Percentiles rank a stretch among this genome's conserved stretches.
These are phyloP conservation scores for Ceraclea dissimilis DNA, from an alignment of 2,888 invertebrate species.

Conservation along the genomic window DNA sequence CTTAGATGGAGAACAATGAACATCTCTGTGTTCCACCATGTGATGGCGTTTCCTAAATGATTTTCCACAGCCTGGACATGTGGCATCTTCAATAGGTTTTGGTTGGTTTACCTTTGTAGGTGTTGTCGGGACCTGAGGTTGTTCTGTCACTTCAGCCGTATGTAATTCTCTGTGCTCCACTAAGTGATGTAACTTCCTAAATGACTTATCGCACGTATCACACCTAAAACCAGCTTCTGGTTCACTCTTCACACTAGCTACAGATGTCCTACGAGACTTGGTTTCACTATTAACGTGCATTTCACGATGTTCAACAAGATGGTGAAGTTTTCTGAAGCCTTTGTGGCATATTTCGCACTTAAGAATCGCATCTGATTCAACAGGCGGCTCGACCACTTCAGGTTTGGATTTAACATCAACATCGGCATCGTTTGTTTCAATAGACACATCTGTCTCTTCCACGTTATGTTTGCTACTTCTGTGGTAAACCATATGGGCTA, in stretches of 20 bases:
- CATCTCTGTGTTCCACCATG: conserved; percentile 24
- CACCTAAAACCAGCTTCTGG: conserved; percentile 38
- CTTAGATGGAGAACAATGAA: conserved; percentile 30
- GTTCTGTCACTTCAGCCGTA: conserved; percentile 28
- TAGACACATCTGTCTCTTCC: conserved; percentile 2
- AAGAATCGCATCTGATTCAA: conserved; percentile 31
- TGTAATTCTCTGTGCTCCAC: conserved; percentile 47
- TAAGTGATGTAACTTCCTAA: conserved; percentile 45
- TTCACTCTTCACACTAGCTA: conserved; percentile 21
- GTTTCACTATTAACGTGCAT: conserved; percentile 18
- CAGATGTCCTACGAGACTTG: conserved; percentile 21
- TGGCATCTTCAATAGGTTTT: conserved; percentile 24
- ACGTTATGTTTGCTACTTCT: conserved; percentile 27
- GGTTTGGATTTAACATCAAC: neutral
- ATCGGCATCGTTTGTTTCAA: neutral
- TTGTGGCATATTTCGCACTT: conserved; percentile 45
- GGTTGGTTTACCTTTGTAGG: conserved; percentile 26
- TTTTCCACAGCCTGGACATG: conserved; percentile 23
- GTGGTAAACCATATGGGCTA: conserved; percentile 42
- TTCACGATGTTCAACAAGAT: conserved; percentile 43
- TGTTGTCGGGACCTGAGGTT: conserved; percentile 26
- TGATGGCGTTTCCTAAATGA: conserved; percentile 23
- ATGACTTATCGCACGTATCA: conserved; percentile 47
- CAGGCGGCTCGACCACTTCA: conserved; percentile 24
- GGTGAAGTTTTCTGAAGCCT: conserved; percentile 43